Percentiles rank a stretch among this genome's conserved stretches.
These are phyloP conservation scores for Caenorhabditis sp. DNA, from an alignment of 2,888 invertebrate genomes.

Conservation along the genomic window DNA sequence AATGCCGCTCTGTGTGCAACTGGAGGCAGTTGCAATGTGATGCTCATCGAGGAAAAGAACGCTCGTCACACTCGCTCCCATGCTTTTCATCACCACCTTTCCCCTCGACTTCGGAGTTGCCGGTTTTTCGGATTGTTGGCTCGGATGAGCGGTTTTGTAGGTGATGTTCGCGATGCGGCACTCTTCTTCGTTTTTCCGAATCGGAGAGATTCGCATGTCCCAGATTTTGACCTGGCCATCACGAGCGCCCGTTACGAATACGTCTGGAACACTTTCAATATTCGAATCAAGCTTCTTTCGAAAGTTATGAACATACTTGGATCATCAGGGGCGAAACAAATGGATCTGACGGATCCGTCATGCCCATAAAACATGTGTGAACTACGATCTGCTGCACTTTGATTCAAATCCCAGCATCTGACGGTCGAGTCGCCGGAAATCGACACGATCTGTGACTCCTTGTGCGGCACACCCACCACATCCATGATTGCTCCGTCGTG, in stretches of 20 bases:
- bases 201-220: conserved; percentile 47
- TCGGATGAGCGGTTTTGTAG: conserved; percentile 45
- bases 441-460: conserved; percentile 35
- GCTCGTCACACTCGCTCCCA: conserved; percentile 43
- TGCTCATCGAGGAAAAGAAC: conserved; percentile 42
- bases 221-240: conserved; percentile 52
- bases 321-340: conserved; percentile 41
- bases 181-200: conserved; percentile 21
- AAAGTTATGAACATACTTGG: conserved; percentile 27
- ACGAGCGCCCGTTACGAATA: conserved; percentile 51
- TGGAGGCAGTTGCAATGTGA: conserved; percentile 44
- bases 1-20: conserved; percentile 43
- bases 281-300: not conserved
- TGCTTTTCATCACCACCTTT: conserved; percentile 10
- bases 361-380: conserved; percentile 54
- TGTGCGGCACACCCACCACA: conserved; percentile 48
- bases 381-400: not conserved
- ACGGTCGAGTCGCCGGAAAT: conserved; percentile 56
- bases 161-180: conserved; percentile 24
- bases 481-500: conserved; percentile 60
- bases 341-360: conserved; percentile 53
- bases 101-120: conserved; percentile 35
- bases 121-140: conserved; percentile 13
- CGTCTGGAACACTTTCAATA: conserved; percentile 35
- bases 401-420: conserved; percentile 52